These are phyloP conservation scores for Halocynthia roretzi DNA, from an alignment of 23 tunicate species.

Conservation along the genomic window DNA sequence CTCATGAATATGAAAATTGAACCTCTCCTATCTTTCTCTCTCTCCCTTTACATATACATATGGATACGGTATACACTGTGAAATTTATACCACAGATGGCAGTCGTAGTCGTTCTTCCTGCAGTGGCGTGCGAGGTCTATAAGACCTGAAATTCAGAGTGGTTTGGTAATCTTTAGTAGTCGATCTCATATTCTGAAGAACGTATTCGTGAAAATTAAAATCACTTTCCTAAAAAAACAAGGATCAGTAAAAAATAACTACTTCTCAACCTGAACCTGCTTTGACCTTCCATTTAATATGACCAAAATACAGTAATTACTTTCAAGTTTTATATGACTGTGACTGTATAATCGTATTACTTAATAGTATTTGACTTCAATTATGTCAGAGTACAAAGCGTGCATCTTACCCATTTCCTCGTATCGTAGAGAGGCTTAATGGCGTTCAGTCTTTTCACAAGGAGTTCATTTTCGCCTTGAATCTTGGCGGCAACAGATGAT, in stretches of 20 bases:
- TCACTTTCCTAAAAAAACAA: slow-evolving; percentile 20
- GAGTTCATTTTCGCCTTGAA: slow-evolving; percentile 19
- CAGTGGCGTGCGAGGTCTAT: not conserved
- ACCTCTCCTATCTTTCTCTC: too few relatives aligned
- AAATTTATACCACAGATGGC: not conserved
- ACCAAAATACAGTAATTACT: too few relatives aligned
- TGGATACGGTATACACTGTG: too few relatives aligned
- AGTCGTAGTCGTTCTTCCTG: slow-evolving; percentile 12
- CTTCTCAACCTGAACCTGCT: too few relatives aligned
- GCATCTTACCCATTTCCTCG: slow-evolving; percentile 12
- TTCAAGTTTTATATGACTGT: too few relatives aligned
- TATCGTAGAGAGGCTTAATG: slow-evolving; percentile 17
- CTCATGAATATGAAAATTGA: too few relatives aligned
- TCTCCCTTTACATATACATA: too few relatives aligned
- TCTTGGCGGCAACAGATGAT: slow-evolving; percentile 6
- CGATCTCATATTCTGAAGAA: slow-evolving; percentile 21
- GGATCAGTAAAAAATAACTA: too few relatives aligned
- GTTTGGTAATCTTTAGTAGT: slow-evolving; percentile 20
- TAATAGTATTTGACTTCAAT: too few relatives aligned
- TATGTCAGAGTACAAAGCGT: too few relatives aligned
- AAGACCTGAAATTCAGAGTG: not conserved
- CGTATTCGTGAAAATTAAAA: slow-evolving; percentile 30
- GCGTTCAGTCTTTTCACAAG: slow-evolving; percentile 23
- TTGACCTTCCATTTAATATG: too few relatives aligned
- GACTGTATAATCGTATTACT: too few relatives aligned